A percentile compares a stretch with the other conserved stretches of the same genome.
Evolutionary conservation across 2,113 vertebrate species (phyloP).

Genomic region (Himantopus leucocephalus): DNA sequence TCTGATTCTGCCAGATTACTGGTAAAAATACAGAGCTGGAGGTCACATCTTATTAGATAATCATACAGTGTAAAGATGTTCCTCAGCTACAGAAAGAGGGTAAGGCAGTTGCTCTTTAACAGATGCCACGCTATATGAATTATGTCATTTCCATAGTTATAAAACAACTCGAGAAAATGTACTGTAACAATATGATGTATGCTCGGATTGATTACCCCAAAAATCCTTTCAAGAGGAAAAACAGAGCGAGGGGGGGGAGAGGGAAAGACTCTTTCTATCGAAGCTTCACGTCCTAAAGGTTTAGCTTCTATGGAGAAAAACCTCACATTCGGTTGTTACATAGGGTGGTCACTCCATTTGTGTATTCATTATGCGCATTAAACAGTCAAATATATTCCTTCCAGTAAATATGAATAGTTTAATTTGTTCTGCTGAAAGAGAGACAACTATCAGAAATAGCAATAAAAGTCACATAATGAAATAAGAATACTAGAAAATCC

Average conservation of each 20-base stretch:
- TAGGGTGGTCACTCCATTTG: constrained; percentile 37
- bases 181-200: constrained; percentile 48
- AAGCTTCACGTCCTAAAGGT: not conserved
- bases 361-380: constrained; percentile 39
- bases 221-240: constrained; percentile 51
- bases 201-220: constrained; percentile 38
- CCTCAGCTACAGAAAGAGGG: constrained; percentile 25
- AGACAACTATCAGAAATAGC: constrained; percentile 77
- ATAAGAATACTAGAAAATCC: constrained; percentile 87
- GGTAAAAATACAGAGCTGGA: constrained; percentile 22
- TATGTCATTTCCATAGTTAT: constrained; percentile 54
- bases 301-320: constrained; percentile 6
- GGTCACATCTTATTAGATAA: constrained; percentile 31
- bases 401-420: constrained; percentile 66
- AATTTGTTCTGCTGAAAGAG: constrained; percentile 71
- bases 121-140: constrained; percentile 15
- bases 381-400: constrained; percentile 55
- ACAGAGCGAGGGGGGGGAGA: not conserved
- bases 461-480: constrained; percentile 81
- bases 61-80: not conserved
- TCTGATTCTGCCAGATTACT: not conserved
- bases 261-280: not conserved
- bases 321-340: constrained; percentile 6
- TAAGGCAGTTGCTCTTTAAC: constrained; percentile 38
- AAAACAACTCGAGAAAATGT: constrained; percentile 62